Conservation (phyloP, 2,888 invertebrate genomes). For the Monochamus alternatus region DNA sequence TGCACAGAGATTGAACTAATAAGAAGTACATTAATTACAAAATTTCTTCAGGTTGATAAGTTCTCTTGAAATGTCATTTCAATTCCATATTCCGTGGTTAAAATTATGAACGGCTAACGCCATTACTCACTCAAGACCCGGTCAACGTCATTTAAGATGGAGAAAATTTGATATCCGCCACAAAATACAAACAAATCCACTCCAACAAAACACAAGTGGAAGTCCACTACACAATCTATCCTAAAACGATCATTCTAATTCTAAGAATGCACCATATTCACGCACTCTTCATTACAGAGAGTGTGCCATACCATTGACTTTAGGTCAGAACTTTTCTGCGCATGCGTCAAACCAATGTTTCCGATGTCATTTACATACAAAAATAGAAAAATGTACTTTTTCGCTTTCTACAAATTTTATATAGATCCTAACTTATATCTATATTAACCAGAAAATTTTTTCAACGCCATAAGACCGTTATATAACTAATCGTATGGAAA, state of each 20-base stretch:
- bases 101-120: constrained; percentile 60
- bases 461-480: neutral
- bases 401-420: constrained; percentile 13
- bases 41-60: constrained; percentile 44
- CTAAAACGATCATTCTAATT: constrained; percentile 51
- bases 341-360: constrained; percentile 53
- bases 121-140: constrained; percentile 59
- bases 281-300: constrained; percentile 57
- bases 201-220: constrained; percentile 44
- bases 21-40: constrained; percentile 31
- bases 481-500: constrained; percentile 14
- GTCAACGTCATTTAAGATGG: constrained; percentile 56
- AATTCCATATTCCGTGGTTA: constrained; percentile 60
- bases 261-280: constrained; percentile 60
- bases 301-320: constrained; percentile 61
- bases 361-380: constrained; percentile 53
- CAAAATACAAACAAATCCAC: constrained; percentile 48
- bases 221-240: constrained; percentile 48
- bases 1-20: constrained; percentile 35
- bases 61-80: constrained; percentile 58
- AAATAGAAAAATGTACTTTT: constrained; percentile 27
- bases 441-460: neutral
- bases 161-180: constrained; percentile 44
- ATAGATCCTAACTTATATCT: neutral
- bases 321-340: constrained; percentile 55